Evolutionary conservation across 1,140 invertebrate genomes (phyloP).

Genomic region (Drosophila malerkotliana): DNA sequence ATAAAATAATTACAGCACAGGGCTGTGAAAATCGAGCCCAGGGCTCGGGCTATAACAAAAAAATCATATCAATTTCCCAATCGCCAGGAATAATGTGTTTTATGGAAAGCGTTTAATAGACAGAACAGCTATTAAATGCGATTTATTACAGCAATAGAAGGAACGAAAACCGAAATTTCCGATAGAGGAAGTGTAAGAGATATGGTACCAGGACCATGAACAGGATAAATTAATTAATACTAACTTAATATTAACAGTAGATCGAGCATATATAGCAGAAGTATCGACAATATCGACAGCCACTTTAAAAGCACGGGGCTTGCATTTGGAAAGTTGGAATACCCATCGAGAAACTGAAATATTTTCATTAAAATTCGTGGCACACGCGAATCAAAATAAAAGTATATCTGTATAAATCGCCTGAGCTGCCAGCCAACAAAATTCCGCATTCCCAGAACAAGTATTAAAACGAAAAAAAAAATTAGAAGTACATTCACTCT

Average conservation of each 20-base stretch:
- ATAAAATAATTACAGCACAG: slow-evolving; percentile 51
- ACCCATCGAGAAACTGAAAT: slow-evolving; percentile 25
- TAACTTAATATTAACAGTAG: slow-evolving; percentile 42
- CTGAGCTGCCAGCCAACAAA: slow-evolving; percentile 7
- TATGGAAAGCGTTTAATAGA: slow-evolving; percentile 58
- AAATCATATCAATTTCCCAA: slow-evolving; percentile 1
- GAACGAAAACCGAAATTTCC: slow-evolving; percentile 19
- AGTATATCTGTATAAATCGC: slow-evolving; percentile 46
- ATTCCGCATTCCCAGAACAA: background rate
- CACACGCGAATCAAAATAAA: slow-evolving; percentile 32
- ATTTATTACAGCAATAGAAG: slow-evolving; percentile 68
- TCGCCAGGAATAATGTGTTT: slow-evolving; percentile 7
- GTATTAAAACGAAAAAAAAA: slow-evolving; percentile 7
- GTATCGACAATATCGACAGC: background rate
- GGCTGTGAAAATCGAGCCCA: slow-evolving; percentile 25
- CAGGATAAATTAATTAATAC: slow-evolving; percentile 67
- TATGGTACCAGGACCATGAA: background rate
- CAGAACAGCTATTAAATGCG: slow-evolving; percentile 60
- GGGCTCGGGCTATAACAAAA: background rate
- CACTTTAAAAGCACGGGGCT: slow-evolving; percentile 5
- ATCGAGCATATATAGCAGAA: slow-evolving; percentile 7
- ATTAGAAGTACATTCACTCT: slow-evolving; percentile 15
- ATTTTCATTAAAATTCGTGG: slow-evolving; percentile 60
- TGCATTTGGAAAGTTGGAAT: slow-evolving; percentile 14
- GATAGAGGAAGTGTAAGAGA: slow-evolving; percentile 31